Base-by-base conservation (phyloP, 23 tunicate species). In the Corella eumyota region DNA sequence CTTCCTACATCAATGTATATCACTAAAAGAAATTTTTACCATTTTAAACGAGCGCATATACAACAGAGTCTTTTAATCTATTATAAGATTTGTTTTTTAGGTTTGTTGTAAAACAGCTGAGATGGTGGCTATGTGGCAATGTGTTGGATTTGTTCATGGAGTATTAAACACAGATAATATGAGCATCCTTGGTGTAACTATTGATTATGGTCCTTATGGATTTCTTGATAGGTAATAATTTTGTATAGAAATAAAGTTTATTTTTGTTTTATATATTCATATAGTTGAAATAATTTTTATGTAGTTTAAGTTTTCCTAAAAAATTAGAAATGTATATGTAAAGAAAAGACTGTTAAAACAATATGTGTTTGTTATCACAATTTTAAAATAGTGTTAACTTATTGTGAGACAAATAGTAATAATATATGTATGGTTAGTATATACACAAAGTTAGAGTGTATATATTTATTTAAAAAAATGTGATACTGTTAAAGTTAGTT, bases 121-220 rank as follows among this genome's bases (percentile, higher is more conserved):
- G 26, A 45, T 91, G 62, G 98, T 76, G 7, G 93, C 92, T 11
- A 48, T 68, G 51, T 91, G 98, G 98, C 98, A 91, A 45, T 50
- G 67, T 70, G 58, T 62, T 31, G 98, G 98, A 28, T 91, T 82
- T 58, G 82, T 92, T 61, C 98, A 91, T 55, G 93, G 98, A 13
- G 98, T 91, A 2, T 61, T 91, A n/a, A 91, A 91, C 70, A 91
- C 98, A 1, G 98, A 91, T 57, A 91, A 91, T 45, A 91, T 91
- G 86, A 81, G 92, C 61, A 60, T 91, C 27, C 62, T 83, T 23
- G 98, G 98, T 2, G 9, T 91, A 1, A 91, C 98, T 2, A 75
- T 91, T 25, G 98, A 91, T 58, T 91, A 91, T 66, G 98, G 98
- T 21, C 98, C 98, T 6, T 91, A 76, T 60, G 98, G 93, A 4